A percentile compares a stretch with the other conserved stretches of the same genome.
phyloP scores from a whole-genome alignment of 1,140 invertebrate species.

The Marisa cornuarietis region DNA sequence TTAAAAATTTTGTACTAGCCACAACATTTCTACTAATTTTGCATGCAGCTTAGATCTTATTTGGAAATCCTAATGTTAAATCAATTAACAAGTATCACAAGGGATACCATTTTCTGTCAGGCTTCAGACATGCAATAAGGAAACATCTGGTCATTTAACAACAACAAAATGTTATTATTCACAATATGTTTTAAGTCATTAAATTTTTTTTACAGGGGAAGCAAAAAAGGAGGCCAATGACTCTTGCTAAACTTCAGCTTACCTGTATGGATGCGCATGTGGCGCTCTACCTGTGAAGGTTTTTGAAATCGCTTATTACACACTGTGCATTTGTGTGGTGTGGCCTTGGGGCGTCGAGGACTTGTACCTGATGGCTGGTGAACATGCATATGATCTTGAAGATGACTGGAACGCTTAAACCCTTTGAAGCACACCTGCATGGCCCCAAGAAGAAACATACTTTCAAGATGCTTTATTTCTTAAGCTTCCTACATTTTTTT shows the following conservation, averaged over 20 bases:
- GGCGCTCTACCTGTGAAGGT: constrained; percentile 63
- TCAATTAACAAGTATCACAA: no score
- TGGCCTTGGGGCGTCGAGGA: constrained; percentile 26
- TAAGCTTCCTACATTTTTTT: no score
- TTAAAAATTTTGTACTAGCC: no score
- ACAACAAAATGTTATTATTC: neutral
- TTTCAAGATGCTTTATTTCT: no score
- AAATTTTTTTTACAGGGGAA: neutral
- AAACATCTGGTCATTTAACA: neutral
- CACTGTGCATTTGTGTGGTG: constrained; percentile 53
- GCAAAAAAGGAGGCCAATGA: neutral
- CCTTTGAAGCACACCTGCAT: constrained; percentile 58
- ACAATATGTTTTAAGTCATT: neutral
- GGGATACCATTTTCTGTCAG: neutral
- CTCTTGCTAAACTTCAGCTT: constrained; percentile 8
- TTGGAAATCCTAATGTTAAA: no score
- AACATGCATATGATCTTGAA: constrained; percentile 59
- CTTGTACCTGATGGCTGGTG: constrained; percentile 12
- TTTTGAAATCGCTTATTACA: constrained; percentile 66
- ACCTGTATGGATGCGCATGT: constrained; percentile 78
- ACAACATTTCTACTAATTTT: no score
- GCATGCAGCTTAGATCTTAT: no score
- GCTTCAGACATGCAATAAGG: neutral
- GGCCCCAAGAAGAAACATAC: neutral
- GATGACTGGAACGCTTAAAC: constrained; percentile 58